Percentiles rank a stretch among this genome's conserved stretches.
Evolutionary conservation across 2,888 invertebrate species (phyloP).

Genomic region (Capitulum mitella): DNA sequence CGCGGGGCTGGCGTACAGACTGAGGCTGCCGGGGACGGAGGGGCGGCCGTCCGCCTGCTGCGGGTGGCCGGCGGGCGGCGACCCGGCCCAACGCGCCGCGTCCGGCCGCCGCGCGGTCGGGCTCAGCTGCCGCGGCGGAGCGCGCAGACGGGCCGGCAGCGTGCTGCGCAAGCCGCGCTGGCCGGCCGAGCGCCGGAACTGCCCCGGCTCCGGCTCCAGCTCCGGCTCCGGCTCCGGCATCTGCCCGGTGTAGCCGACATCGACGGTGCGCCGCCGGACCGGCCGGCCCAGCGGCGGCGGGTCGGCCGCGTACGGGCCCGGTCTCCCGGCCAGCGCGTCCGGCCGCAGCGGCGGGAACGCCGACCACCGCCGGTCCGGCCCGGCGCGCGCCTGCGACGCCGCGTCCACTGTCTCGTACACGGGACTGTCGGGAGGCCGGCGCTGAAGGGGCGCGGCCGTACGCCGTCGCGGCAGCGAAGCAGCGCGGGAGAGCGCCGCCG

Average conservation of each 20-base stretch:
- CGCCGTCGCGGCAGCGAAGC: constrained; percentile 93
- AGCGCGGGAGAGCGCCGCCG: constrained; percentile 77
- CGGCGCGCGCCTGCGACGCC: no score
- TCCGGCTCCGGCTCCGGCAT: no score
- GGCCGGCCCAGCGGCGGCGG: constrained; percentile 48
- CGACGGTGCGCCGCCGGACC: constrained; percentile 64
- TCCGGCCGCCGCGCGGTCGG: constrained; percentile 65
- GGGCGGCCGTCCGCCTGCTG: constrained; percentile 45
- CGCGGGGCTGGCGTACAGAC: constrained; percentile 75
- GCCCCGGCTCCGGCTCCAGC: no score
- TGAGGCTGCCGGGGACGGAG: constrained; percentile 69
- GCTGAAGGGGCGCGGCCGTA: constrained; percentile 76
- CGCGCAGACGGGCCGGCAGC: constrained; percentile 57
- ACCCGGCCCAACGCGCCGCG: constrained; percentile 83
- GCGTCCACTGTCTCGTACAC: constrained; percentile 44
- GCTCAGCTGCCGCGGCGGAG: constrained; percentile 59
- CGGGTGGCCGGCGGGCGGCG: constrained; percentile 88
- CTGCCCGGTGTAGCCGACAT: constrained; percentile 82
- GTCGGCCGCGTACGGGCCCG: constrained; percentile 37
- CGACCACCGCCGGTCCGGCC: neutral
- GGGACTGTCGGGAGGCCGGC: constrained; percentile 29
- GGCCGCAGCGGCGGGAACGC: neutral
- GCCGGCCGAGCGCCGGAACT: constrained; percentile 86
- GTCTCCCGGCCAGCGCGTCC: constrained; percentile 28
- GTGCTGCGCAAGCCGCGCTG: constrained; percentile 93